These are phyloP conservation scores for Volucella zonaria DNA, from an alignment of 2,888 invertebrate species.

Conservation along the genomic window DNA sequence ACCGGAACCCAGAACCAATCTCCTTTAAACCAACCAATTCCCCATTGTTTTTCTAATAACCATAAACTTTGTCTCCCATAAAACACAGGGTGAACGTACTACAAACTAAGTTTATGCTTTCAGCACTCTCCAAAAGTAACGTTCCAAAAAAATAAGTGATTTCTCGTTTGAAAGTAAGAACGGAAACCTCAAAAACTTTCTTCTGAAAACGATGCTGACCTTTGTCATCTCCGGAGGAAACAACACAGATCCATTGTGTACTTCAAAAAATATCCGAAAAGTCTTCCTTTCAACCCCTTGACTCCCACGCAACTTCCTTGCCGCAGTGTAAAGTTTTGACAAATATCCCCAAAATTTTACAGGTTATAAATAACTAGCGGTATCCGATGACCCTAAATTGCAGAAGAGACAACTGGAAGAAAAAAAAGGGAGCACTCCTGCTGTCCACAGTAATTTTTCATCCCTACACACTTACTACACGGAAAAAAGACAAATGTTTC, in stretches of 20 bases:
- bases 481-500: constrained; percentile 25
- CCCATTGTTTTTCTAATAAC: neutral
- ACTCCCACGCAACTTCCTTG: neutral
- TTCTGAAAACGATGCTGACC: neutral
- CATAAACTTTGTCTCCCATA: neutral
- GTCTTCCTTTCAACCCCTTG: neutral
- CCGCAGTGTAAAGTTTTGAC: constrained; percentile 13
- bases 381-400: neutral
- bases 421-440: neutral
- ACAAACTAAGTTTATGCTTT: constrained; percentile 22
- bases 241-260: neutral
- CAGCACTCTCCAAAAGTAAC: constrained; percentile 1
- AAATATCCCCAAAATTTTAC: constrained; percentile 17
- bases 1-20: neutral
- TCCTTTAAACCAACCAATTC: neutral
- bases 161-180: no score
- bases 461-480: neutral
- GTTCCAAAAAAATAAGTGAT: no score
- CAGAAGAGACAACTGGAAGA: neutral
- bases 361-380: constrained; percentile 21
- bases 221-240: no score
- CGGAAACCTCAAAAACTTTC: neutral
- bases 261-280: constrained; percentile 12
- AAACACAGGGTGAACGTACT: neutral
- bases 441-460: constrained; percentile 19